These are phyloP conservation scores for Trileptium ribeirensis DNA, from an alignment of 2,888 invertebrate species.

Conservation along the genomic window DNA sequence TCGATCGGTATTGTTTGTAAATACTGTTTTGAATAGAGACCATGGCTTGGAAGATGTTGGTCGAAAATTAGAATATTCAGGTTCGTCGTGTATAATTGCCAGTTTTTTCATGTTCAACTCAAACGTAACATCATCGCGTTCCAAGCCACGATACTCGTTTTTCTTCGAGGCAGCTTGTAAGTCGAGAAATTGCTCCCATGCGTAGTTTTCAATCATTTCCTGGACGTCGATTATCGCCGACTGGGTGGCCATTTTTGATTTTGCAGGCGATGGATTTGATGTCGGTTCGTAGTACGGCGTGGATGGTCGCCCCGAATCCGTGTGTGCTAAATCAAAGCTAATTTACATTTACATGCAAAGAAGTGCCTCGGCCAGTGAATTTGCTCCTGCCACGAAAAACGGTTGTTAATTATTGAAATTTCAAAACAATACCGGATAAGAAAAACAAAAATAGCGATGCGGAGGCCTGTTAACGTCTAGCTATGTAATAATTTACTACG, in stretches of 20 bases:
- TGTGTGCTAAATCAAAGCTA: no score
- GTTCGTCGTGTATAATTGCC: conserved; percentile 44
- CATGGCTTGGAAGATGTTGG: conserved; percentile 47
- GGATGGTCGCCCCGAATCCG: no score
- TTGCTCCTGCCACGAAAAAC: no score
- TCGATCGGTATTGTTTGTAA: conserved; percentile 48
- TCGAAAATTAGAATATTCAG: conserved; percentile 44
- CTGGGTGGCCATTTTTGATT: background rate
- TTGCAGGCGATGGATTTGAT: background rate
- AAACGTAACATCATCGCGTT: conserved; percentile 47
- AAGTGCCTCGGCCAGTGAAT: no score
- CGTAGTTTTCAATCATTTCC: conserved; percentile 47
- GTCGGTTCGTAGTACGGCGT: no score
- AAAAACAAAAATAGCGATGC: no score
- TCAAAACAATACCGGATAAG: no score
- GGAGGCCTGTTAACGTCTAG: no score
- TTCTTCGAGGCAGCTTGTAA: conserved; percentile 41
- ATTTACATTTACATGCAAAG: no score
- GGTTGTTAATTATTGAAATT: no score
- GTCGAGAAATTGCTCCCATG: conserved; percentile 47
- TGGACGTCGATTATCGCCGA: conserved; percentile 43
- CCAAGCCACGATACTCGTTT: conserved; percentile 45
- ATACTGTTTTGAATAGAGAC: conserved; percentile 39
- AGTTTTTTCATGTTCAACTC: conserved; percentile 35
- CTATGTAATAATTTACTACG: no score